Percentiles rank a stretch among this genome's conserved stretches.
Evolutionary conservation across 2,888 invertebrate species (phyloP).

Genomic region (Dynastes maya): DNA sequence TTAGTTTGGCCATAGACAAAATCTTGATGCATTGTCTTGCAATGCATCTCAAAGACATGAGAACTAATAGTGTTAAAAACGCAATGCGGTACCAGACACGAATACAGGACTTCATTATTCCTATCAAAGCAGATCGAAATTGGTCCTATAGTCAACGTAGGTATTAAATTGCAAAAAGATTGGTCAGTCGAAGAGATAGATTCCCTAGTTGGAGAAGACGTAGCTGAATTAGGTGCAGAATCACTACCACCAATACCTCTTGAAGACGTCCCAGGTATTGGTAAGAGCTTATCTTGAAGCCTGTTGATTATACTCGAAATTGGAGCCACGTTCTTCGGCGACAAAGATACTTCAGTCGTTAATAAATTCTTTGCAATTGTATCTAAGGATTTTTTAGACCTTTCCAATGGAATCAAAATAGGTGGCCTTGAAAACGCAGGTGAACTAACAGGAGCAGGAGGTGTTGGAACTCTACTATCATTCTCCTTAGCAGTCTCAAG

Average conservation of each 20-base stretch:
- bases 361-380: slow-evolving; percentile 16
- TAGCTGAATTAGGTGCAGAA: neutral
- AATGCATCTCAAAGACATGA: slow-evolving; percentile 64
- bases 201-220: neutral
- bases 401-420: slow-evolving; percentile 28
- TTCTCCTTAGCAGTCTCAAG: slow-evolving; percentile 21
- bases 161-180: neutral
- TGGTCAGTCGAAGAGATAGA: neutral
- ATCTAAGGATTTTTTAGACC: slow-evolving; percentile 41
- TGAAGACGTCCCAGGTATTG: slow-evolving; percentile 56
- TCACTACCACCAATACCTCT: slow-evolving; percentile 48
- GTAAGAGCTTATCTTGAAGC: slow-evolving; percentile 53
- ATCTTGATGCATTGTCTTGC: slow-evolving; percentile 62
- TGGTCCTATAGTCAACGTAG: slow-evolving; percentile 52
- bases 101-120: slow-evolving; percentile 57
- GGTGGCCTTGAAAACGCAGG: slow-evolving; percentile 9
- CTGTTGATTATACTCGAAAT: slow-evolving; percentile 54
- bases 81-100: slow-evolving; percentile 64
- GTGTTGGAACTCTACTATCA: neutral
- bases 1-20: slow-evolving; percentile 22
- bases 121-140: slow-evolving; percentile 51
- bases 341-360: slow-evolving; percentile 17
- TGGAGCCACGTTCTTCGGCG: slow-evolving; percentile 47
- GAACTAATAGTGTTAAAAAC: slow-evolving; percentile 61
- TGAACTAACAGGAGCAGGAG: neutral